Percentiles rank a stretch among this genome's conserved stretches.
phyloP scores from a whole-genome alignment of 2,113 vertebrate species.

The Redunca redunca region DNA sequence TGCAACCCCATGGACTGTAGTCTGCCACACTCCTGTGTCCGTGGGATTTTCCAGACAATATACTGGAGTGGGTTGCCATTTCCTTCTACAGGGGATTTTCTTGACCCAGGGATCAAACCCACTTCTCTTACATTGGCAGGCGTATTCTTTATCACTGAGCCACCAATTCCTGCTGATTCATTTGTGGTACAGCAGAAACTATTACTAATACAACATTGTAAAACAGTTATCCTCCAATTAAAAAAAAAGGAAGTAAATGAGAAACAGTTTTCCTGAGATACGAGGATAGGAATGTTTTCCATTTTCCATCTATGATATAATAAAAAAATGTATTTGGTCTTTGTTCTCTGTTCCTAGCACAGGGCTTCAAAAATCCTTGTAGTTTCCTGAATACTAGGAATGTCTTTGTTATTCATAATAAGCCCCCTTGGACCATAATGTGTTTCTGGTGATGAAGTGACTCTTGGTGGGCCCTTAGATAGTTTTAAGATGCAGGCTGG shows the following conservation, averaged over 20 bases:
- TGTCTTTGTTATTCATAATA: conserved; percentile 19
- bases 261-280: not conserved
- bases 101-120: not conserved
- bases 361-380: not conserved
- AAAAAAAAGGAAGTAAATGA: not conserved
- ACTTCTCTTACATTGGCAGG: not conserved
- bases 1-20: not conserved
- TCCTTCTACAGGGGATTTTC: not conserved
- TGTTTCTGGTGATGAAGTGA: not conserved
- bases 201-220: not conserved
- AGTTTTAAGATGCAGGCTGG: not conserved
- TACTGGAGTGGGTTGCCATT: not conserved
- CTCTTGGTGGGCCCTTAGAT: not conserved
- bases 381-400: not conserved
- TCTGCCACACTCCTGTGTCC: not conserved
- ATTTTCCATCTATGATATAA: not conserved
- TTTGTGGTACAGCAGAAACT: not conserved
- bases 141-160: not conserved
- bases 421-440: not conserved
- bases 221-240: not conserved
- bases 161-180: not conserved
- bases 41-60: not conserved
- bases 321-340: not conserved
- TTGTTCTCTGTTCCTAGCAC: not conserved
- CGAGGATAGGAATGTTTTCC: not conserved